A percentile compares a stretch with the other conserved stretches of the same genome.
Conservation (phyloP, 2,797 vertebrate species). For the Tachyglossus aculeatus region DNA sequence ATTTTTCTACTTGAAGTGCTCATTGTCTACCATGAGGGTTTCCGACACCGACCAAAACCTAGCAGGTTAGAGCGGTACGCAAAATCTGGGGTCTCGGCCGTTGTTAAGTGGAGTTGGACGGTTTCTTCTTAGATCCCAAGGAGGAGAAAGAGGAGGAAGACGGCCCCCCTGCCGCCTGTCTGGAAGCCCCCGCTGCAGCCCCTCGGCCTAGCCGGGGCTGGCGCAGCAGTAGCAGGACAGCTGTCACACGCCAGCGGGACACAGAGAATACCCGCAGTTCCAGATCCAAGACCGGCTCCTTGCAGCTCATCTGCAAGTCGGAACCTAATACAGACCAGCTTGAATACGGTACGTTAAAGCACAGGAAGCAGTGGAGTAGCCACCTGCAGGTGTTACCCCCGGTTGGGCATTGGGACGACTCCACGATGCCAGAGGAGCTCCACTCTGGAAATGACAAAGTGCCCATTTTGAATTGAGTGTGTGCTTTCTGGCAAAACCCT, state of each 20-base stretch:
- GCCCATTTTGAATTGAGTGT: background rate
- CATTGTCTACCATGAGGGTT: too few relatives aligned
- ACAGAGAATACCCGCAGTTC: constrained; percentile 66
- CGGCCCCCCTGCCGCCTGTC: constrained; percentile 40
- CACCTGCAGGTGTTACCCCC: too few relatives aligned
- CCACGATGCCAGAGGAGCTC: background rate
- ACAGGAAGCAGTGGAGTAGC: background rate
- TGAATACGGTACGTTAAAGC: constrained; percentile 69
- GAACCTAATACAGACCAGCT: constrained; percentile 85
- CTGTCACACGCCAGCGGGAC: constrained; percentile 60
- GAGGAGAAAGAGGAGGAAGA: constrained; percentile 76
- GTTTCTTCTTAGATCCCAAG: constrained; percentile 74
- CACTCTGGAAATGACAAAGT: background rate
- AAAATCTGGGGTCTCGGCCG: too few relatives aligned
- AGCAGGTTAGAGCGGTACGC: too few relatives aligned
- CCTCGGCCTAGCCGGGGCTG: constrained; percentile 68
- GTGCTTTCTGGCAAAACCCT: background rate
- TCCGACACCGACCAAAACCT: too few relatives aligned
- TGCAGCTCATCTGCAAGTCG: constrained; percentile 87
- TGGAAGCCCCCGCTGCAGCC: constrained; percentile 39
- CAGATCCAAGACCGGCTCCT: constrained; percentile 68
- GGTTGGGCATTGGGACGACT: too few relatives aligned
- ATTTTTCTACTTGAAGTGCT: too few relatives aligned
- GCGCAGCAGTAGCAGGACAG: constrained; percentile 70
- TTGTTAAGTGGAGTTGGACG: background rate